Conservation (phyloP, 2,888 invertebrate species). For the Tromatobia lineatoria region DNA sequence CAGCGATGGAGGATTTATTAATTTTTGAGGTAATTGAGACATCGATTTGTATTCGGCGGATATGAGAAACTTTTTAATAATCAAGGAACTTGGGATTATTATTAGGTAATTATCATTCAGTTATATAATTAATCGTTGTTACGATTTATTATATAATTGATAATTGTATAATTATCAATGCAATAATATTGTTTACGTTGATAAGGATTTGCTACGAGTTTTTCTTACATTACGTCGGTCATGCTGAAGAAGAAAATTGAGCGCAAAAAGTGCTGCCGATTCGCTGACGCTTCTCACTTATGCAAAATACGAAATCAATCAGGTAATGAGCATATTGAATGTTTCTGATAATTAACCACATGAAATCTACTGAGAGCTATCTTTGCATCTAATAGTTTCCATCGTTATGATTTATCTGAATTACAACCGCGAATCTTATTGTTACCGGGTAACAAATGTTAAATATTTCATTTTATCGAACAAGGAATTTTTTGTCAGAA, state of each 20-base stretch:
- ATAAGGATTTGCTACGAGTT: constrained; percentile 13
- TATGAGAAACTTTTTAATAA: constrained; percentile 3
- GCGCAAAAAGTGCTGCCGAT: background rate
- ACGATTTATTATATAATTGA: constrained; percentile 18
- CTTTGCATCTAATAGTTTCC: too few relatives aligned
- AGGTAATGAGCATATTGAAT: too few relatives aligned
- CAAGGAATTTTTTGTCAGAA: background rate
- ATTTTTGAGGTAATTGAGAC: background rate
- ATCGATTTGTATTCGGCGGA: background rate
- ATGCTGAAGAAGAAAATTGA: background rate
- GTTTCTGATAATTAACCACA: too few relatives aligned
- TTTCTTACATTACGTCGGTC: constrained; percentile 5
- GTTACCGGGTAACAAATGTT: too few relatives aligned
- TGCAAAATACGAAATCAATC: too few relatives aligned
- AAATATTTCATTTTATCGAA: background rate
- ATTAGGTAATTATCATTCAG: constrained; percentile 10
- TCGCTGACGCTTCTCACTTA: background rate
- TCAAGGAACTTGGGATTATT: background rate
- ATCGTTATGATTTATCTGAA: too few relatives aligned
- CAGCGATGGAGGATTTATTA: constrained; percentile 4
- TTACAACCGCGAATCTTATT: too few relatives aligned
- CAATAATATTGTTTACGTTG: constrained; percentile 11
- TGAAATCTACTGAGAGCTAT: too few relatives aligned
- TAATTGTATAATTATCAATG: constrained; percentile 16
- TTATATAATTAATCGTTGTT: constrained; percentile 21